Base-by-base conservation (phyloP, 1,140 invertebrate genomes). In the Drosophila oshimai region DNA sequence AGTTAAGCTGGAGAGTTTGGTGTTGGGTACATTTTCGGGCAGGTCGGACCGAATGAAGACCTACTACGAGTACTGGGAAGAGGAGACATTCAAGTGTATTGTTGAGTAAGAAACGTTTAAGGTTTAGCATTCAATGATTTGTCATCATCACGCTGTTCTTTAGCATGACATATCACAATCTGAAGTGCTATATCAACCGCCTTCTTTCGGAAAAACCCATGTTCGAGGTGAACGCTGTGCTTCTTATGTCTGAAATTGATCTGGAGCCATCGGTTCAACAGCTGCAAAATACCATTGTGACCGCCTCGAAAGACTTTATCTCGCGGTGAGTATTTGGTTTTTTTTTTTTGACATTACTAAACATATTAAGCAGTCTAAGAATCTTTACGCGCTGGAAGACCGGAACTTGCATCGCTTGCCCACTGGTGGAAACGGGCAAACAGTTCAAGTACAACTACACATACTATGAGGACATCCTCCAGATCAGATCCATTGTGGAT, bases 361-460 rank as follows among this genome's bases (percentile, higher is more conserved):
- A 7, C 12, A 17, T 7, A n/a, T 26, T 37, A 24, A 26, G 24
- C 34, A 95, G 94, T 65, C 89, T 96, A 3, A 96, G 95, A 81
- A 73, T 92, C 4, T 96, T 98, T 90, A 93, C 95, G 0, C 93
- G 97, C 6, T 98, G 97, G 97, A 95, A 96, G 94, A 92, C 94
- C 61, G 94, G 94, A n/a, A 96, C 95, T 7, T 98, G 97, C 89
- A 83, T 96, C 0, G 93, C 94, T 24, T 95, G 94, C 62, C 92
- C 93, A 28, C 60, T 86, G 89, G 51, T 89, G 12, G 87, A 50
- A 77, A 79, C 91, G 36, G 78, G 93, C 0, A 91, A 92, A 2
- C 93, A 93, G 36, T 91, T 93, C 88, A 91, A 94, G 90, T 92
- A 91, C 89, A 81, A 94, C 84, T 93, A 95, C 91, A 93, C 92